These are phyloP conservation scores for Varecia variegata DNA, from an alignment of 2,797 vertebrate species.

Conservation along the genomic window DNA sequence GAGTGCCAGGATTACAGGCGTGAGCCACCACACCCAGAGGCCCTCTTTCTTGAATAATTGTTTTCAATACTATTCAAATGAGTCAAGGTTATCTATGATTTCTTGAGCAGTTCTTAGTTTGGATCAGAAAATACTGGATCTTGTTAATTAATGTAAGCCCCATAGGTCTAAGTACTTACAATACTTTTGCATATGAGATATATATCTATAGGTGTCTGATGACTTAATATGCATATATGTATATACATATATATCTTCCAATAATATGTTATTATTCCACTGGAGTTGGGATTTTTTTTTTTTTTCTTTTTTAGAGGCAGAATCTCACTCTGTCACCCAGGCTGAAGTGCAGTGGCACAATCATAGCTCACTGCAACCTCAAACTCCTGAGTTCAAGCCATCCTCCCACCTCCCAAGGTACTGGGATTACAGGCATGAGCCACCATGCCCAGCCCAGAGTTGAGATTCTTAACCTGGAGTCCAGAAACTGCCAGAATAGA, in stretches of 20 bases:
- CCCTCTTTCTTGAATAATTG: constrained; percentile 82
- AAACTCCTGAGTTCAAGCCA: too few species aligned
- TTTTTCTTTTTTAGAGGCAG: too few species aligned
- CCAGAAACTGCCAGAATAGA: background rate
- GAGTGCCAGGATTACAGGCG: background rate
- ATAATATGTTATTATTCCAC: constrained; percentile 71
- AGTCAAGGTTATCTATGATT: constrained; percentile 91
- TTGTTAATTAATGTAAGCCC: constrained; percentile 86
- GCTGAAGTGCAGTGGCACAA: too few species aligned
- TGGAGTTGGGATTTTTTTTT: background rate
- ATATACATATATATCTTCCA: background rate
- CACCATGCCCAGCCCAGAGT: background rate
- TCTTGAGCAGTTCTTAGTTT: constrained; percentile 86
- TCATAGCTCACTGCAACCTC: too few species aligned
- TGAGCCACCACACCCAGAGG: background rate
- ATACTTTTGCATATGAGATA: constrained; percentile 79
- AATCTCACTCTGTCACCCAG: too few species aligned
- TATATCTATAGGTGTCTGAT: constrained; percentile 80
- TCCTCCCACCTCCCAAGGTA: too few species aligned
- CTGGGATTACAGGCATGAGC: too few species aligned
- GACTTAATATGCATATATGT: constrained; percentile 66
- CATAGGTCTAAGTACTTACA: constrained; percentile 89
- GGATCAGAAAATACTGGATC: constrained; percentile 90
- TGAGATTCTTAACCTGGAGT: background rate
- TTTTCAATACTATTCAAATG: constrained; percentile 87